Conservation (phyloP, 1,140 invertebrate genomes). For the Diuraphis noxia region DNA sequence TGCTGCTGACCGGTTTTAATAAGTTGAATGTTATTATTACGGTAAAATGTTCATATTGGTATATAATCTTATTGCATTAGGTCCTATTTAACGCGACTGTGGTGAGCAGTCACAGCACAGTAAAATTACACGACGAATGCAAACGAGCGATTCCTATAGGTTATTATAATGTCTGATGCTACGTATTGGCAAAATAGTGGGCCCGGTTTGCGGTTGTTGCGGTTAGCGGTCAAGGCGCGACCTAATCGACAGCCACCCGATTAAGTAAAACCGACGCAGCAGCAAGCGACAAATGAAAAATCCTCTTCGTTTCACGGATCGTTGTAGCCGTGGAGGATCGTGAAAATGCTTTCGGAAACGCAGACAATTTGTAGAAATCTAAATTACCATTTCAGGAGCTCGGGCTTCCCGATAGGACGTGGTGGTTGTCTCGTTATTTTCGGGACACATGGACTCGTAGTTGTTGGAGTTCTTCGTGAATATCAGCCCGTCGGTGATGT, state of each 20-base stretch:
- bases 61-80: not conserved
- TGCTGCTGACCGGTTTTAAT: not conserved
- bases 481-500: constrained; percentile 69
- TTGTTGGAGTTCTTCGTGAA: constrained; percentile 67
- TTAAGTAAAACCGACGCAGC: not conserved
- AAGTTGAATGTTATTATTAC: not conserved
- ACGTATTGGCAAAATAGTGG: not conserved
- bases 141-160: not conserved
- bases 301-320: not conserved
- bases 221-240: not conserved
- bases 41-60: not conserved
- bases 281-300: not conserved
- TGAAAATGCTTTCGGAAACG: too few relatives aligned
- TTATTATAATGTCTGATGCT: not conserved
- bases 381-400: not conserved
- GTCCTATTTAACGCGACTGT: not conserved
- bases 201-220: not conserved
- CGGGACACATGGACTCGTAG: constrained; percentile 49
- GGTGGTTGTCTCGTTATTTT: not conserved
- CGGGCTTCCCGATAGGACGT: not conserved
- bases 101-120: not conserved
- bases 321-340: too few relatives aligned
- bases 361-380: not conserved
- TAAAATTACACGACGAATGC: not conserved
- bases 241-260: too few relatives aligned